A percentile compares a stretch with the other conserved stretches of the same genome.
phyloP scores from a whole-genome alignment of 2,888 invertebrate species.

The Cantharis rustica region DNA sequence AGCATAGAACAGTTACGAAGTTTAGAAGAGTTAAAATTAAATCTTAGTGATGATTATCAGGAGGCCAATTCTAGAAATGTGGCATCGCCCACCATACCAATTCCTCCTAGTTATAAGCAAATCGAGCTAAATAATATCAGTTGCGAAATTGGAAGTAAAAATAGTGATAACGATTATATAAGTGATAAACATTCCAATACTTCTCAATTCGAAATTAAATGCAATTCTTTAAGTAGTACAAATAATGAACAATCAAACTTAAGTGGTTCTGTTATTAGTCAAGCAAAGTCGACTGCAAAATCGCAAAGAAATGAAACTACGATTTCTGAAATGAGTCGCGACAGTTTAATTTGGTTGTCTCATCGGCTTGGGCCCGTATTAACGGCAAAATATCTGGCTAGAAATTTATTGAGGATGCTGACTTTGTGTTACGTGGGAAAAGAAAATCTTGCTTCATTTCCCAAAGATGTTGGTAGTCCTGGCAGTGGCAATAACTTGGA shows the following conservation, averaged over 20 bases:
- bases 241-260: slow-evolving; percentile 26
- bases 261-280: slow-evolving; percentile 3
- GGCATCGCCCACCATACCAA: slow-evolving; percentile 71
- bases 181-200: slow-evolving; percentile 31
- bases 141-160: slow-evolving; percentile 68
- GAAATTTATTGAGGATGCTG: slow-evolving; percentile 91
- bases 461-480: slow-evolving; percentile 49
- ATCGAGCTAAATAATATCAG: slow-evolving; percentile 63
- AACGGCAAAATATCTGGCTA: slow-evolving; percentile 86
- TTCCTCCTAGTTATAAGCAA: slow-evolving; percentile 62
- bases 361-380: slow-evolving; percentile 93
- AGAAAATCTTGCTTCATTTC: slow-evolving; percentile 68
- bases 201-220: slow-evolving; percentile 25
- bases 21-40: slow-evolving; percentile 57
- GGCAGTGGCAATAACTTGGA: slow-evolving; percentile 54
- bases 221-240: slow-evolving; percentile 16
- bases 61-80: slow-evolving; percentile 31
- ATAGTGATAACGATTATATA: slow-evolving; percentile 56
- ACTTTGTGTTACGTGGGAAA: slow-evolving; percentile 90
- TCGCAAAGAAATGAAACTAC: slow-evolving; percentile 53
- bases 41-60: slow-evolving; percentile 56
- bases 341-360: slow-evolving; percentile 89
- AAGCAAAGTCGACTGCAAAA: slow-evolving; percentile 1
- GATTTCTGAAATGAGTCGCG: slow-evolving; percentile 85
- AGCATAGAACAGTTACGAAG: slow-evolving; percentile 48